These are phyloP conservation scores for Tychaedon coryphoeus DNA, from an alignment of 2,113 vertebrate genomes.

Conservation along the genomic window DNA sequence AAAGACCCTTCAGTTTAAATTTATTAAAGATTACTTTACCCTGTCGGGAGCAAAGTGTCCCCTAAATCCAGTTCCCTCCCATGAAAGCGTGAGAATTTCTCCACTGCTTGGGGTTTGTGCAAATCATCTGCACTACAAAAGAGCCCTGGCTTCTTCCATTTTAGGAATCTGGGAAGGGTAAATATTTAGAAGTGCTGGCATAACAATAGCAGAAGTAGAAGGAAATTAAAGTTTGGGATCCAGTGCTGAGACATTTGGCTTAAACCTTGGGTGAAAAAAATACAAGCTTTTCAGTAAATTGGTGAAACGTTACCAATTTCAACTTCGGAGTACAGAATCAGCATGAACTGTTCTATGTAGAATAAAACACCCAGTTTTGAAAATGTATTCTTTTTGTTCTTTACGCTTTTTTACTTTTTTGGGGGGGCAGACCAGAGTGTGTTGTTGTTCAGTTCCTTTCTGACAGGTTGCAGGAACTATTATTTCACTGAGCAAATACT, in stretches of 20 bases:
- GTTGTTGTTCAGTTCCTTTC: neutral
- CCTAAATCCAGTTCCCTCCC: conserved; percentile 52
- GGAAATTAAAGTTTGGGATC: conserved; percentile 75
- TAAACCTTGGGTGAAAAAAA: conserved; percentile 10
- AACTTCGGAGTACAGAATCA: neutral
- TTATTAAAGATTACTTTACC: conserved; percentile 54
- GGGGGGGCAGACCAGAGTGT: neutral
- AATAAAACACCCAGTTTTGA: neutral
- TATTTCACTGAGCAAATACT: neutral
- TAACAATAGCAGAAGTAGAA: conserved; percentile 77
- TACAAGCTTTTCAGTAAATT: neutral
- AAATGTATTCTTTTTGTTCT: neutral
- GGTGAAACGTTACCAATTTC: neutral
- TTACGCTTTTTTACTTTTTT: neutral
- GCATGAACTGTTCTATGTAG: neutral
- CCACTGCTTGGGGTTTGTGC: conserved; percentile 24
- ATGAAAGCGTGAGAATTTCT: conserved; percentile 75
- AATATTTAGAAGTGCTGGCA: conserved; percentile 82
- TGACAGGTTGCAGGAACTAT: neutral
- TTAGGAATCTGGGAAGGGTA: conserved; percentile 88
- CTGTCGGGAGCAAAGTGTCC: conserved; percentile 35
- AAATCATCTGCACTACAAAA: conserved; percentile 77
- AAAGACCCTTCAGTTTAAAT: conserved; percentile 45
- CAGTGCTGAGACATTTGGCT: conserved; percentile 42
- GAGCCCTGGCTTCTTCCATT: conserved; percentile 67